Conservation (phyloP, 2,113 vertebrate genomes). For the Phalacrocorax carbo region DNA sequence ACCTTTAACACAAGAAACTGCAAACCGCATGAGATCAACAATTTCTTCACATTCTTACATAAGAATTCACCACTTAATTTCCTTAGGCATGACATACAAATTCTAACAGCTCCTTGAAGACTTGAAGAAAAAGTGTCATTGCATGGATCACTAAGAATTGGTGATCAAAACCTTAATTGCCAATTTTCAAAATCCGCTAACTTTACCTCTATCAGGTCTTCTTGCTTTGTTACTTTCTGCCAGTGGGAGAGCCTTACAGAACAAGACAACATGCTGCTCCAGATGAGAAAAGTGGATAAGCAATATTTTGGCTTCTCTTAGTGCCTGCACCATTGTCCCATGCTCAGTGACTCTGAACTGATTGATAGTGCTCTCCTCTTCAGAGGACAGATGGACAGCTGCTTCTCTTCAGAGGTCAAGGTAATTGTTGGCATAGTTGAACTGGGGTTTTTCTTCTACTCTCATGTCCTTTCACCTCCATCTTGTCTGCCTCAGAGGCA, state of each 20-base stretch:
- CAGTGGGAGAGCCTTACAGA: background rate
- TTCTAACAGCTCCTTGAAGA: background rate
- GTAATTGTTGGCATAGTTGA: background rate
- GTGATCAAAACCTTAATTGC: background rate
- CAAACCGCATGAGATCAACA: background rate
- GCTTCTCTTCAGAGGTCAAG: background rate
- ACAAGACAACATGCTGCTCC: background rate
- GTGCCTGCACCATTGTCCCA: background rate
- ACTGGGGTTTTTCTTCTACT: background rate
- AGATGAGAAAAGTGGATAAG: background rate
- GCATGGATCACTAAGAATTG: background rate
- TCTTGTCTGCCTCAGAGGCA: background rate
- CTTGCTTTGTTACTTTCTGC: background rate
- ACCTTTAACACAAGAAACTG: background rate
- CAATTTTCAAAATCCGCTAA: background rate
- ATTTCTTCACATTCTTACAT: background rate
- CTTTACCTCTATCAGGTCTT: background rate
- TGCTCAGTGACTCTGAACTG: background rate
- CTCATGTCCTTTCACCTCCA: background rate
- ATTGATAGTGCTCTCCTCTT: background rate
- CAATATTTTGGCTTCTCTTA: background rate
- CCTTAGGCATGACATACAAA: background rate
- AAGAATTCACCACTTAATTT: background rate
- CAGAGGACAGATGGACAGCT: background rate
- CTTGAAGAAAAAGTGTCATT: background rate